phyloP scores from a whole-genome alignment of 2,113 vertebrate genomes.

The Siniperca knerii region DNA sequence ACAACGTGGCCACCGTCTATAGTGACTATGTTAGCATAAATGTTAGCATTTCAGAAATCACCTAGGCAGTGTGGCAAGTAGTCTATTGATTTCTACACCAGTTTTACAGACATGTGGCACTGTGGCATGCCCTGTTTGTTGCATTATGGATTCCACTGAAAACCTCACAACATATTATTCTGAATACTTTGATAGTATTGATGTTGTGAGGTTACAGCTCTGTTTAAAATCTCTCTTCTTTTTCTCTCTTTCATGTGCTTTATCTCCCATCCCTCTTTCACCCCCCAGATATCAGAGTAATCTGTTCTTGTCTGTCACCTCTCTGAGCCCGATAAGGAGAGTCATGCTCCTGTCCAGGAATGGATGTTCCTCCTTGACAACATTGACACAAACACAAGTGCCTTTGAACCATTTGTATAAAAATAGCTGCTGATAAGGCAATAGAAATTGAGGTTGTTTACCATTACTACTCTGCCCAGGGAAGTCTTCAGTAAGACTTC shows the following conservation, averaged over 20 bases:
- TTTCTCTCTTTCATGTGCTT: constrained; percentile 22
- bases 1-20: neutral
- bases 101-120: neutral
- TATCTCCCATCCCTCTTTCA: constrained; percentile 29
- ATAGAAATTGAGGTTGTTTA: constrained; percentile 52
- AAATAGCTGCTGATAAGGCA: constrained; percentile 55
- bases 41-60: neutral
- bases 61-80: neutral
- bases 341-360: constrained; percentile 66
- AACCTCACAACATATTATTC: constrained; percentile 8
- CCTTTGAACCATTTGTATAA: constrained; percentile 43
- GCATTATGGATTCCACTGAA: neutral
- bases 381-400: constrained; percentile 60
- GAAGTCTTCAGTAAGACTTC: constrained; percentile 30
- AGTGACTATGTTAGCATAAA: neutral
- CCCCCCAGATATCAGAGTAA: constrained; percentile 50
- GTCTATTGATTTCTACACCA: constrained; percentile 17
- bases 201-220: constrained; percentile 17
- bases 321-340: constrained; percentile 66
- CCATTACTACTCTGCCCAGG: constrained; percentile 35
- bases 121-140: neutral
- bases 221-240: constrained; percentile 25
- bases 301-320: constrained; percentile 73
- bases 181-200: constrained; percentile 28
- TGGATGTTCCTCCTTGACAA: constrained; percentile 65